Evolutionary conservation across 2,113 vertebrate species (phyloP), one percentile per base, ranked within the genome.

Genomic region (Oryzias curvinotus): DNA sequence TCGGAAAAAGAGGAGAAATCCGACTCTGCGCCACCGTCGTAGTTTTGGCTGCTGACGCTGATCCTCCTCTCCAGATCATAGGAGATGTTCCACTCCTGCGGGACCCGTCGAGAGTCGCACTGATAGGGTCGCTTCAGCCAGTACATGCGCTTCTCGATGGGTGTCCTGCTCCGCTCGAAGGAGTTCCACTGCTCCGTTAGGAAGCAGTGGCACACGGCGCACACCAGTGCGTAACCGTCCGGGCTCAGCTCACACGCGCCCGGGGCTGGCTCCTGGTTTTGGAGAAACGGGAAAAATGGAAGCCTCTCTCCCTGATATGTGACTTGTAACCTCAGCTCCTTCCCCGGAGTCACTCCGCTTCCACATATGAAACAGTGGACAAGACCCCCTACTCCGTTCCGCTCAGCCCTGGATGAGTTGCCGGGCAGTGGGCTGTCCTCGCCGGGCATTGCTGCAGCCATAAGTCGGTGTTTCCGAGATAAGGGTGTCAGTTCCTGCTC

Each of bases 81-180:
- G 42, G 93, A 82, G 26, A 91, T 78, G 87, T 93, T 94, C 94
- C 95, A 96, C 82, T 93, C 94, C 62, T 91, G 90, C 3, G 92
- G 83, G n/a, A 86, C 81, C 53, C 90, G 64, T 18, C 92, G 85
- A 3, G 88, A 87, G 79, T 91, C 92, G 83, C 95, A 96, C 93
- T 97, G 95, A 79, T 98, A 93, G 42, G 96, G 95, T 65, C 96
- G 88, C 68, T 98, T 97, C 42, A 97, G 86, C 96, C 96, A 97
- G 89, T 98, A 98, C 93, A 97, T 95, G 89, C 96, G 95, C 88
- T 98, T 97, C 88, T 98, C 96, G 15, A 96, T 77, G 7, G 96
- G 95, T 68, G 95, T 96, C 82, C 95, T 91, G 89, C 87, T 93
- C 83, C 95, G 92, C 91, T 98, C 95, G 89, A 96, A 98, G 19